Evolutionary conservation across 1,140 invertebrate genomes (phyloP).

Genomic region (Brachionus koreanus): DNA sequence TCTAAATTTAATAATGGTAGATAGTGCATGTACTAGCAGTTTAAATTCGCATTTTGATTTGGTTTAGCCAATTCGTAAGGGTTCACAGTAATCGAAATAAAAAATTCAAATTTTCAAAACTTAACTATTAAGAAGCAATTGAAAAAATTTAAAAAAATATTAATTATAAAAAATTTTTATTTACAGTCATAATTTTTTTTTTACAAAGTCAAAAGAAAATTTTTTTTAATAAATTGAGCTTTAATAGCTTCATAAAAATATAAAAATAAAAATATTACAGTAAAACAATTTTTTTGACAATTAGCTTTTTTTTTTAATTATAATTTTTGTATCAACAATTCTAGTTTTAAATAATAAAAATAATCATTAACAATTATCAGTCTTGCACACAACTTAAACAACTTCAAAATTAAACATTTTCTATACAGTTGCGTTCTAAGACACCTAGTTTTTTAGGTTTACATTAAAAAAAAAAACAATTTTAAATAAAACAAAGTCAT

Average conservation of each 20-base stretch:
- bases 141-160: background rate
- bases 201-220: background rate
- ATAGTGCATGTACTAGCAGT: no score
- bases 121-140: no score
- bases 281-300: background rate
- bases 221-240: background rate
- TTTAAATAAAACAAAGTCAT: background rate
- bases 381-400: background rate
- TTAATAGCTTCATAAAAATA: background rate
- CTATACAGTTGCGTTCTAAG: slow-evolving; percentile 29
- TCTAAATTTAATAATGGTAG: no score
- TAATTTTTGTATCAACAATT: background rate
- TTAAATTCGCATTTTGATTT: no score
- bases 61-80: no score
- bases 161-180: slow-evolving; percentile 1
- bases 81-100: no score
- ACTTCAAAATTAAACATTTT: background rate
- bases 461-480: background rate
- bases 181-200: background rate
- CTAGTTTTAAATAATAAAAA: slow-evolving; percentile 1
- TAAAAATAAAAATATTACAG: background rate
- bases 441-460: background rate
- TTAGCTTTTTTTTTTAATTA: background rate
- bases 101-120: no score
- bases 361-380: slow-evolving; percentile 11